Conservation (phyloP, 1,140 invertebrate species). For the Drosophila asahinai region DNA sequence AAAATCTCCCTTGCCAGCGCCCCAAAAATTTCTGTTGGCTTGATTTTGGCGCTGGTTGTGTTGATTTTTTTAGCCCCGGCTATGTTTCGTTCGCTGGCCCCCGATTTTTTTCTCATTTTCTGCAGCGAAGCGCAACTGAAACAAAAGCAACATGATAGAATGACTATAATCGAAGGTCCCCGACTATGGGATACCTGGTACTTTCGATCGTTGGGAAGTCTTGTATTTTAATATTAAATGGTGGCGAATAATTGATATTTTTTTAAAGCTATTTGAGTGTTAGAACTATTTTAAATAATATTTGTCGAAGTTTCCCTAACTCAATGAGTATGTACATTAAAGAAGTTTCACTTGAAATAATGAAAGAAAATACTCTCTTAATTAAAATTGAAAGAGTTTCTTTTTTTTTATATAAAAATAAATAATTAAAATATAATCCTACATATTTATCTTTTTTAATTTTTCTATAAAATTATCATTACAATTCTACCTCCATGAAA, state of each 20-base stretch:
- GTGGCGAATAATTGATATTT: too few relatives aligned
- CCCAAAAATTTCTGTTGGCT: constrained; percentile 35
- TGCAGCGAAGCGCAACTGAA: constrained; percentile 69
- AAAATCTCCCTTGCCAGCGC: constrained; percentile 8
- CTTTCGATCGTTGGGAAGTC: too few relatives aligned
- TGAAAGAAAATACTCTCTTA: neutral
- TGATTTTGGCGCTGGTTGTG: constrained; percentile 55
- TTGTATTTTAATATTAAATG: too few relatives aligned
- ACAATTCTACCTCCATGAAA: too few relatives aligned
- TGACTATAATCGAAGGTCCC: neutral
- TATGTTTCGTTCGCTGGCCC: constrained; percentile 33
- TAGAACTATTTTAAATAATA: neutral
- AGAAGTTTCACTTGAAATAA: accelerated
- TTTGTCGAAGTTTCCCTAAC: neutral
- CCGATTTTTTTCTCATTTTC: constrained; percentile 59
- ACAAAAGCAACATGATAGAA: constrained; percentile 30
- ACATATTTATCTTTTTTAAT: too few relatives aligned
- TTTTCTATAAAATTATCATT: too few relatives aligned
- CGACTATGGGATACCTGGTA: constrained; percentile 7
- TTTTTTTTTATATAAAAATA: too few relatives aligned
- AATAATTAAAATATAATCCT: neutral
- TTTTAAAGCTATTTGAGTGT: too few relatives aligned
- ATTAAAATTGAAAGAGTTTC: neutral
- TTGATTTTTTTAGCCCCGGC: constrained; percentile 71
- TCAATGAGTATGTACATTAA: too few relatives aligned